Evolutionary conservation across 2,113 vertebrate genomes (phyloP).

Genomic region (Paramisgurnus dabryanus): DNA sequence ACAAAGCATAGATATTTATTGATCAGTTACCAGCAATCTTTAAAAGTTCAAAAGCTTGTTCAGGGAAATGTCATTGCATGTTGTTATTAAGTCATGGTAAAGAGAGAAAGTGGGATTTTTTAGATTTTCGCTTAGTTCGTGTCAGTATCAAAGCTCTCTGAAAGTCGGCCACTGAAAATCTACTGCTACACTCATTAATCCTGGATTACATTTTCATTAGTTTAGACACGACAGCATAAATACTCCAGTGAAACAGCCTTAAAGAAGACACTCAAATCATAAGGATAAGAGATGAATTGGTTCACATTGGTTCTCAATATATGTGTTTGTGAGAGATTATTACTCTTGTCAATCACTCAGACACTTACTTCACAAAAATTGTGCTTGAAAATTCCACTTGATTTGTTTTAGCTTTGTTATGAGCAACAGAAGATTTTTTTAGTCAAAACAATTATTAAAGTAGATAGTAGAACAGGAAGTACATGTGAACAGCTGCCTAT

Average conservation of each 20-base stretch:
- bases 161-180: slow-evolving; percentile 31
- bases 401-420: not conserved
- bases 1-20: not conserved
- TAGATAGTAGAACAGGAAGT: not conserved
- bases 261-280: not conserved
- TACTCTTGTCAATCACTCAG: not conserved
- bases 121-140: not conserved
- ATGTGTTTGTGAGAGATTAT: not conserved
- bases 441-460: not conserved
- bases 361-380: not conserved
- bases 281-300: not conserved
- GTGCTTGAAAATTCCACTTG: not conserved
- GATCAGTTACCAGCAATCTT: not conserved
- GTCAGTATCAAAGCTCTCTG: not conserved
- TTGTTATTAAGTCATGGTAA: not conserved
- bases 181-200: not conserved
- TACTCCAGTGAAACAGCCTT: not conserved
- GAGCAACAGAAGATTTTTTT: too few species aligned
- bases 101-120: not conserved
- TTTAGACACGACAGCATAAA: not conserved
- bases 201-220: slow-evolving; percentile 14
- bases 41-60: not conserved
- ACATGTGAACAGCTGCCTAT: not conserved
- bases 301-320: not conserved
- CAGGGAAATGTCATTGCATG: not conserved